Percentiles rank a stretch among this genome's conserved stretches.
These are phyloP conservation scores for Sanderia malayensis DNA, from an alignment of 30 jellyfish, hydroid and myxozoan genomes.

Conservation along the genomic window DNA sequence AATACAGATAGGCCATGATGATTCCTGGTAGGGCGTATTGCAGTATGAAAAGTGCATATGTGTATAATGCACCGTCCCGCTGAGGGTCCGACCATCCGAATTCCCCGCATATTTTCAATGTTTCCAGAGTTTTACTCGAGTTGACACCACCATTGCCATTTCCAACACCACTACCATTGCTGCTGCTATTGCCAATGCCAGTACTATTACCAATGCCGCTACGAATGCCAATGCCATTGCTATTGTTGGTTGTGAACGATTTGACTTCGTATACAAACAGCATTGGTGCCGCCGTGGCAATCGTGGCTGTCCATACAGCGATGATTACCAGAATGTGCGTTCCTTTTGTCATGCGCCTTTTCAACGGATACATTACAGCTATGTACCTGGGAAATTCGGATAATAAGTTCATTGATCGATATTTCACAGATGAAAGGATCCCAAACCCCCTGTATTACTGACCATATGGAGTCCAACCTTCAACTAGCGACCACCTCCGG, in stretches of 20 bases:
- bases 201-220: too few species aligned
- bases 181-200: too few species aligned
- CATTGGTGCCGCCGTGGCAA: slow-evolving; percentile 54
- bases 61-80: slow-evolving; percentile 43
- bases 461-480: too few species aligned
- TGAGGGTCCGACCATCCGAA: slow-evolving; percentile 74
- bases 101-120: slow-evolving; percentile 56
- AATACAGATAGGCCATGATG: slow-evolving; percentile 40
- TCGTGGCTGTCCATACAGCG: slow-evolving; percentile 59
- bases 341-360: slow-evolving; percentile 26
- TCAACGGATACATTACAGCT: slow-evolving; percentile 63
- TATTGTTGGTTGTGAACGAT: too few species aligned
- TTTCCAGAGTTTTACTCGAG: neutral
- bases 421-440: too few species aligned
- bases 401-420: too few species aligned
- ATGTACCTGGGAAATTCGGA: slow-evolving; percentile 48
- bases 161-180: too few species aligned
- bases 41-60: slow-evolving; percentile 40
- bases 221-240: too few species aligned
- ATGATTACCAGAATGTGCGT: slow-evolving; percentile 13
- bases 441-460: too few species aligned
- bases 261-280: slow-evolving; percentile 52
- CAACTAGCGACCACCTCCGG: too few species aligned
- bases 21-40: slow-evolving; percentile 65
- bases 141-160: neutral